Evolutionary conservation across 2,888 invertebrate species (phyloP).

Genomic region (Liopterus haemorrhoidalis): DNA sequence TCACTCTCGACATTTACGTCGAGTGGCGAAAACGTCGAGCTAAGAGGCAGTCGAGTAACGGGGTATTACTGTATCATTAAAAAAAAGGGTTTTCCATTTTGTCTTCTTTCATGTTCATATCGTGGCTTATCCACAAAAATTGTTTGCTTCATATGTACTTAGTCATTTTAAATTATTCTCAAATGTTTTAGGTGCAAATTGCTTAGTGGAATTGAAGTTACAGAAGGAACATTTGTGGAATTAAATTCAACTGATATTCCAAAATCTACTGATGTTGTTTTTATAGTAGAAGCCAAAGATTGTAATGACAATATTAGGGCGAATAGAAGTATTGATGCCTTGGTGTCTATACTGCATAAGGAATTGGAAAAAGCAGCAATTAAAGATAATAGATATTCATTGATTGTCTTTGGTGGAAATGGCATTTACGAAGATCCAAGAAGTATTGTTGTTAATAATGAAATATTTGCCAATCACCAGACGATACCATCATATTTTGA

Average conservation of each 20-base stretch:
- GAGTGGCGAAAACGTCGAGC: no score
- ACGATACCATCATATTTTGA: constrained; percentile 63
- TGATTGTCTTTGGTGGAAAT: constrained; percentile 68
- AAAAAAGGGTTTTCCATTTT: no score
- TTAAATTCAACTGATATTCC: constrained; percentile 56
- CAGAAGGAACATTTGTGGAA: constrained; percentile 69
- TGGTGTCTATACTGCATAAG: constrained; percentile 61
- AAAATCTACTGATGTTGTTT: constrained; percentile 75
- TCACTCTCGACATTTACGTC: no score
- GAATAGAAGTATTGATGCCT: constrained; percentile 61
- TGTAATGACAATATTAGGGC: constrained; percentile 70
- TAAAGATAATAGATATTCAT: constrained; percentile 67
- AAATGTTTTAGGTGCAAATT: constrained; percentile 70
- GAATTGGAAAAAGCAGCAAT: constrained; percentile 55
- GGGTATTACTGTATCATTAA: no score
- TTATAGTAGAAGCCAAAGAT: constrained; percentile 78
- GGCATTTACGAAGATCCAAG: constrained; percentile 67
- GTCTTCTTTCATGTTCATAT: no score
- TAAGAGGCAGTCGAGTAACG: no score
- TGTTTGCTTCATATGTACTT: no score
- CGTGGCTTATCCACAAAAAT: no score
- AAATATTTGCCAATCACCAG: constrained; percentile 60
- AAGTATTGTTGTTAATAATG: constrained; percentile 66
- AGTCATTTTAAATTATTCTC: no score
- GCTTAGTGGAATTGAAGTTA: constrained; percentile 60